Evolutionary conservation across 2,888 invertebrate species (phyloP), one percentile per base, ranked within the genome.

Genomic region (Trachelus stipa): DNA sequence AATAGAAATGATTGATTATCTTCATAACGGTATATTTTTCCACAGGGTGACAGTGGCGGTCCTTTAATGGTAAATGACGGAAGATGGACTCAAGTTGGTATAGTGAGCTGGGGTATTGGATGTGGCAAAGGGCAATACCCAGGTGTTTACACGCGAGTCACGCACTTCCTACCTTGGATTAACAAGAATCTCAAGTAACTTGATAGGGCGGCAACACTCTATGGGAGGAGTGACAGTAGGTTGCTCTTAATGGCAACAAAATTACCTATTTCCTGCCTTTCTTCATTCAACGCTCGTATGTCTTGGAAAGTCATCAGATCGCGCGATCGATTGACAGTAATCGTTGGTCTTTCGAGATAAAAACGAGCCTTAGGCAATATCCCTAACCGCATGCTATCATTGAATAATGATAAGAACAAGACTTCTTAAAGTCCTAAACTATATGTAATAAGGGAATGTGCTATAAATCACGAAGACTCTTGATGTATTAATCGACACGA

Each of bases 61-160:
- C 97, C 97, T 0, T 91, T 97, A 86, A 96, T 97, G 95, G 94
- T 97, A 15, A 95, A 95, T 87, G 95, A 95, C 78, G 94, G 94
- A 9, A 94, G 94, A 80, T 97, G 97, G 95, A 95, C 94, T 0
- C 97, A 97, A 92, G 95, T 96, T 31, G 97, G 97, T 76, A 95
- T 97, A 75, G 97, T 97, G 33, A 97, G 97, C 23, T 97, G 97
- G 97, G 97, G 97, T 81, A 97, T 97, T 85, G 97, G 97, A 68
- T 97, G 97, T 90, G 97, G 97, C 78, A 97, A 97, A 92, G 97
- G 97, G 33, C 97, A 97, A 88, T 97, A 97, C 92, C 97, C 97
- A 0, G 98, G 97, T 30, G 97, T 98, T 4, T 98, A 98, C 91
- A 96, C 97, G 0, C 94, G 97, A 84, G 95, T 97, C 80, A 96